These are phyloP conservation scores for Conus betulinus DNA, from an alignment of 1,140 invertebrate genomes.

Conservation along the genomic window DNA sequence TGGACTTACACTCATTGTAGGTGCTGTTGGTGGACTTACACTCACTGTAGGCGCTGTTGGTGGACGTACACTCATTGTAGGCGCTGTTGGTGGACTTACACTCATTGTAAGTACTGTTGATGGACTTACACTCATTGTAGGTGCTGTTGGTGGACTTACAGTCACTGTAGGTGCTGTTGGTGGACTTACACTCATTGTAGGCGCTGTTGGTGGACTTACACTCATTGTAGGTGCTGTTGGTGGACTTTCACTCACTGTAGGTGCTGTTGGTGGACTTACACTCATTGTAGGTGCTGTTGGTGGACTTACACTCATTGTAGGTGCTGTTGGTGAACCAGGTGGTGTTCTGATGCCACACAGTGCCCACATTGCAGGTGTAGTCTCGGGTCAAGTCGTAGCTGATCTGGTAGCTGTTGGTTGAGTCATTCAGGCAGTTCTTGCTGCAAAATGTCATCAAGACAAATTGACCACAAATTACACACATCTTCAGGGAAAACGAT, in stretches of 20 bases:
- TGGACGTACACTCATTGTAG: no score
- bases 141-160: no score
- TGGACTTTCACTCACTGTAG: no score
- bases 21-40: constrained; percentile 63
- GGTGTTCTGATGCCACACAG: constrained; percentile 43
- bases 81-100: no score
- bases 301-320: constrained; percentile 71
- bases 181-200: no score
- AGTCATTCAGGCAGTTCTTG: constrained; percentile 66
- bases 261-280: constrained; percentile 49
- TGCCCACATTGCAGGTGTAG: constrained; percentile 67
- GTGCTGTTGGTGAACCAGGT: constrained; percentile 66
- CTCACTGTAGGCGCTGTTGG: constrained; percentile 72
- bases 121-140: constrained; percentile 72
- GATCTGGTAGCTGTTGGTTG: constrained; percentile 63
- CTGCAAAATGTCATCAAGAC: constrained; percentile 39
- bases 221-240: no score
- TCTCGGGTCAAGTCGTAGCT: constrained; percentile 51
- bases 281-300: constrained; percentile 71
- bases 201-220: no score
- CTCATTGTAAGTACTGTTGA: no score
- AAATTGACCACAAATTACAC: neutral
- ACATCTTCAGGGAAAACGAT: no score
- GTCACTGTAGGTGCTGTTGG: no score
- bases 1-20: no score